Evolutionary conservation across 2,113 vertebrate species (phyloP).

Genomic region (Onychorhynchus coronatus): DNA sequence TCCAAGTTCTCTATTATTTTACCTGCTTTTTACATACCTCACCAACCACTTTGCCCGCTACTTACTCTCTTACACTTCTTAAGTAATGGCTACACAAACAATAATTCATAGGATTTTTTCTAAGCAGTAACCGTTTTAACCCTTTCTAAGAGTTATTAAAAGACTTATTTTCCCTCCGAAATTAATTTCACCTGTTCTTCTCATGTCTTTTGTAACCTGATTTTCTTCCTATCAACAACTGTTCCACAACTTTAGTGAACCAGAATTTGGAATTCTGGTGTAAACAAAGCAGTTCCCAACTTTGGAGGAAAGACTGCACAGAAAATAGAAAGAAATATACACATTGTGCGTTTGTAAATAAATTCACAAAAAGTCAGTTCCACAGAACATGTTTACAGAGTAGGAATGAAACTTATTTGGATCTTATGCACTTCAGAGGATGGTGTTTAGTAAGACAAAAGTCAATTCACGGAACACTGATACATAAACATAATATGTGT

Average conservation of each 20-base stretch:
- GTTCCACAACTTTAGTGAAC: background rate
- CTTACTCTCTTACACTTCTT: background rate
- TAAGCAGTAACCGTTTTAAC: background rate
- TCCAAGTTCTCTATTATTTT: background rate
- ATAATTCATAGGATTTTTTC: background rate
- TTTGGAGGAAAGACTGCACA: background rate
- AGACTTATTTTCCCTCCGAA: background rate
- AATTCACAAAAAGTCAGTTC: background rate
- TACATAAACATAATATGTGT: background rate
- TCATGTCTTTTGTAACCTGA: background rate
- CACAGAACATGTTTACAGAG: background rate
- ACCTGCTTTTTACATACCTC: background rate
- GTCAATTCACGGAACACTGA: background rate
- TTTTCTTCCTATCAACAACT: background rate
- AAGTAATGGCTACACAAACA: background rate
- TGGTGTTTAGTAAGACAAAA: background rate
- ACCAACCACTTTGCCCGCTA: background rate
- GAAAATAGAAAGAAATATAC: background rate
- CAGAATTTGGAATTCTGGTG: background rate
- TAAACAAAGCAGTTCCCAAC: background rate
- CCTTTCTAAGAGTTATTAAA: background rate
- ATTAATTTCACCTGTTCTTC: background rate
- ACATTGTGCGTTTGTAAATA: background rate
- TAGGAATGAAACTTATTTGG: background rate
- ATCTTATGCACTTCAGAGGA: background rate